These are phyloP conservation scores for Acanthurus leucopareius DNA, from an alignment of 2,797 vertebrate genomes.

Conservation along the genomic window DNA sequence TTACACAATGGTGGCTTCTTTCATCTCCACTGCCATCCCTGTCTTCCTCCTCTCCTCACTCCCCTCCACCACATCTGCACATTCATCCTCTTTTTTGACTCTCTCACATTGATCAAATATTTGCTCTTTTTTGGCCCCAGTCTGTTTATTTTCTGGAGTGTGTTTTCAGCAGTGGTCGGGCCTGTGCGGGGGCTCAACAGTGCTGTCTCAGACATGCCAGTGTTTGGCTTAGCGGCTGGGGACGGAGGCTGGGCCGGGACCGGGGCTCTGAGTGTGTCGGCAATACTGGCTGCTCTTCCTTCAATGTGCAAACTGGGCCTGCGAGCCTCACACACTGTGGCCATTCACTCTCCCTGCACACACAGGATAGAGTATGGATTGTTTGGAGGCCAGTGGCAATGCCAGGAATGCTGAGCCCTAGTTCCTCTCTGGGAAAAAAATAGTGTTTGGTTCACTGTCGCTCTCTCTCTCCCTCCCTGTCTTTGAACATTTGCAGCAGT, in stretches of 20 bases:
- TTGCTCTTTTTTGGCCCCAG: constrained; percentile 75
- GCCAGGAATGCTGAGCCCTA: constrained; percentile 81
- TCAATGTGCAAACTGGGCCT: constrained; percentile 63
- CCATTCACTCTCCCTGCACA: constrained; percentile 76
- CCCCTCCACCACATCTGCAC: constrained; percentile 33
- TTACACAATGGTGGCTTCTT: constrained; percentile 45
- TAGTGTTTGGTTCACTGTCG: constrained; percentile 66
- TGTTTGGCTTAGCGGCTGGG: constrained; percentile 81
- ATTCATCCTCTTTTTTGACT: constrained; percentile 61
- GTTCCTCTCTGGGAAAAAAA: constrained; percentile 78
- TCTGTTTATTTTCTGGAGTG: constrained; percentile 82
- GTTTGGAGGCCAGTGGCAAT: constrained; percentile 77
- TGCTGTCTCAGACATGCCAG: constrained; percentile 72
- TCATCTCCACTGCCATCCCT: constrained; percentile 49
- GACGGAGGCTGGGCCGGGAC: constrained; percentile 58
- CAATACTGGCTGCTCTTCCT: constrained; percentile 66
- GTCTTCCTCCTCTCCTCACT: constrained; percentile 8
- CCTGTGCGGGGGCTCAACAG: constrained; percentile 71
- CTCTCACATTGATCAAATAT: constrained; percentile 81
- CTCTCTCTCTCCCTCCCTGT: constrained; percentile 34
- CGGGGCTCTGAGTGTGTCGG: constrained; percentile 55
- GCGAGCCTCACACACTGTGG: constrained; percentile 75
- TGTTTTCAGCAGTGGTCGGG: constrained; percentile 72
- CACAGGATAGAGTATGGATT: constrained; percentile 83
- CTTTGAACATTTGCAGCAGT: constrained; percentile 64